A percentile compares a stretch with the other conserved stretches of the same genome.
Evolutionary conservation across 2,797 vertebrate species (phyloP).

Genomic region (Microctenopoma lineatum): DNA sequence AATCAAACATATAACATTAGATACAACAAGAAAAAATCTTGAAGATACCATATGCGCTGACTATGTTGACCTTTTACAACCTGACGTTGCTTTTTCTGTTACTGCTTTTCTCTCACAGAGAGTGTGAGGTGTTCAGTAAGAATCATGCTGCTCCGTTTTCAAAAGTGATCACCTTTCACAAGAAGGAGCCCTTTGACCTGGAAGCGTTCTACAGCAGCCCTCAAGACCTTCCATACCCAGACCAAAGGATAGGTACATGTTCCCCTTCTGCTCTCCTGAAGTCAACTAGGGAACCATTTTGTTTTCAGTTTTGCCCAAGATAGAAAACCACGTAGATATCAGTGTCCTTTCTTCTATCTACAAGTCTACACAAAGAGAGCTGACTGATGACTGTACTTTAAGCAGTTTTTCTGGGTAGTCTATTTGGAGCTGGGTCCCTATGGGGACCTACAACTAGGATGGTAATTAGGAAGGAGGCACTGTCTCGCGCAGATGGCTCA

Average conservation of each 20-base stretch:
- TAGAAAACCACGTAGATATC: background rate
- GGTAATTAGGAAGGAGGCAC: slow-evolving; percentile 44
- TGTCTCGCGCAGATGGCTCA: slow-evolving; percentile 18
- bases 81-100: slow-evolving; percentile 36
- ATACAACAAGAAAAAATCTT: background rate
- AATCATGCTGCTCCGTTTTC: slow-evolving; percentile 97
- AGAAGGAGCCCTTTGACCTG: slow-evolving; percentile 95
- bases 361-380: slow-evolving; percentile 4
- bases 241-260: slow-evolving; percentile 90
- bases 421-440: slow-evolving; percentile 14
- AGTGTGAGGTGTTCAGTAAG: slow-evolving; percentile 96
- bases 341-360: background rate
- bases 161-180: slow-evolving; percentile 98
- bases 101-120: slow-evolving; percentile 78
- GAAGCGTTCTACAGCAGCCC: slow-evolving; percentile 94
- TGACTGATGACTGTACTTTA: background rate
- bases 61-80: slow-evolving; percentile 21
- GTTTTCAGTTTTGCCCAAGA: slow-evolving; percentile 4
- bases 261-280: slow-evolving; percentile 17
- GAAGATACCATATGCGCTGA: slow-evolving; percentile 22
- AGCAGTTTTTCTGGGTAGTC: slow-evolving; percentile 15
- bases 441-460: slow-evolving; percentile 23
- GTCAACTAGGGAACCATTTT: background rate
- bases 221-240: slow-evolving; percentile 93
- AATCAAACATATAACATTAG: background rate